Evolutionary conservation across 2,888 invertebrate genomes (phyloP).

Genomic region (Gari tellinella): DNA sequence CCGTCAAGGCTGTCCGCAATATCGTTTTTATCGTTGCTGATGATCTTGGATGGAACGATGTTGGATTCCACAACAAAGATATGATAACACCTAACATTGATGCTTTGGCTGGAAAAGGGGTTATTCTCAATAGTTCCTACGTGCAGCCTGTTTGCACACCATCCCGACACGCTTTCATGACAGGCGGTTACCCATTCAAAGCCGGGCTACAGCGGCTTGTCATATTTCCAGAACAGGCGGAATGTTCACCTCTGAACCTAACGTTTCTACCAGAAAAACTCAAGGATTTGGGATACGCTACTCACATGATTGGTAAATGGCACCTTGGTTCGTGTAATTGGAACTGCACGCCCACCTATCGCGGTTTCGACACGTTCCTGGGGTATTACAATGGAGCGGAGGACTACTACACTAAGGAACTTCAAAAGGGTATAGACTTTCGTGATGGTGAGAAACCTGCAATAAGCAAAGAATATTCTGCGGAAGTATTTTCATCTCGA

Average conservation of each 20-base stretch:
- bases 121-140: slow-evolving; percentile 83
- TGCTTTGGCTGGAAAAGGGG: slow-evolving; percentile 81
- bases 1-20: slow-evolving; percentile 21
- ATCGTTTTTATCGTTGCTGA: slow-evolving; percentile 70
- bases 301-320: slow-evolving; percentile 83
- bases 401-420: slow-evolving; percentile 78
- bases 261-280: slow-evolving; percentile 74
- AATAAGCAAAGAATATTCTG: slow-evolving; percentile 23
- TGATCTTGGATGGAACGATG: slow-evolving; percentile 82
- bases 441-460: slow-evolving; percentile 26
- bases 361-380: slow-evolving; percentile 85
- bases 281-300: slow-evolving; percentile 74
- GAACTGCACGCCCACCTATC: slow-evolving; percentile 83
- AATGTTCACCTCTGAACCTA: slow-evolving; percentile 72
- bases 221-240: slow-evolving; percentile 66
- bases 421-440: slow-evolving; percentile 35
- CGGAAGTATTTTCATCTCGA: slow-evolving; percentile 51
- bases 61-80: slow-evolving; percentile 84
- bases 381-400: slow-evolving; percentile 84
- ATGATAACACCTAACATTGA: slow-evolving; percentile 84
- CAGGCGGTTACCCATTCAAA: slow-evolving; percentile 72
- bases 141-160: slow-evolving; percentile 85
- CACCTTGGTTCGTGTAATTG: slow-evolving; percentile 85
- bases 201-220: slow-evolving; percentile 75
- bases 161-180: slow-evolving; percentile 73